Evolutionary conservation across 2,888 invertebrate genomes (phyloP), one percentile per base, ranked within the genome.

Genomic region (Caenorhabditis sinica): DNA sequence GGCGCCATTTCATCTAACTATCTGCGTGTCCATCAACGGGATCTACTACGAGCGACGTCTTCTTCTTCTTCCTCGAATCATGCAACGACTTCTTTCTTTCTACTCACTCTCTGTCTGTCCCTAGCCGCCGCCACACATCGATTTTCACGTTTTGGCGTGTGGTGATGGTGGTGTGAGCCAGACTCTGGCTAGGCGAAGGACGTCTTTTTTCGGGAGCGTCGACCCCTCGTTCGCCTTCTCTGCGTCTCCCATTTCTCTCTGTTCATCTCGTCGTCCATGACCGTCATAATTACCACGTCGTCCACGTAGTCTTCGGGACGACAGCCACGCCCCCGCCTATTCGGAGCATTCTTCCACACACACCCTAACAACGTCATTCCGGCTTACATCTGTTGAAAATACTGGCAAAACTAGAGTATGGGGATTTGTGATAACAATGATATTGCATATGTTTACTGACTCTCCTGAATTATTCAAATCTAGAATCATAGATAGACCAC

Each of bases 221-320:
- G 15, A 25, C 11, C 58, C 58, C 20, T 40, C 58, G 56, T 56
- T 56, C 56, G 49, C 17, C 49, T 66, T 51, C 56, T 71, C 77
- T 79, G 71, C 79, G 79, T 72, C 79, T 71, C 77, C 33, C 40
- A n/a, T 17, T 43, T 30, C 49, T 36, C 11, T 36, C 65, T 45
- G 17, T 20, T 28, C 63, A 28, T 28, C 45, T 65, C 49, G 20
- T 49, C 20, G 20, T 49, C 20, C 23, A 36, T 69, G 69, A 69
- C 69, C 72, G 71, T 72, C 79, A 79, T 79, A 79, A 79, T 79
- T 79, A 79, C 79, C 79, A 71, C 79, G 71, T 72, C 72, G 72
- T 72, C 72, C 79, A 79, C 79, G 69, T 77, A 79, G 61, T 30
- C 69, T 69, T 69, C 61, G 66, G 58, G 56, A 13, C 40, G 45